These are phyloP conservation scores for Catocala fraxini DNA, from an alignment of 2,888 invertebrate species.

Conservation along the genomic window DNA sequence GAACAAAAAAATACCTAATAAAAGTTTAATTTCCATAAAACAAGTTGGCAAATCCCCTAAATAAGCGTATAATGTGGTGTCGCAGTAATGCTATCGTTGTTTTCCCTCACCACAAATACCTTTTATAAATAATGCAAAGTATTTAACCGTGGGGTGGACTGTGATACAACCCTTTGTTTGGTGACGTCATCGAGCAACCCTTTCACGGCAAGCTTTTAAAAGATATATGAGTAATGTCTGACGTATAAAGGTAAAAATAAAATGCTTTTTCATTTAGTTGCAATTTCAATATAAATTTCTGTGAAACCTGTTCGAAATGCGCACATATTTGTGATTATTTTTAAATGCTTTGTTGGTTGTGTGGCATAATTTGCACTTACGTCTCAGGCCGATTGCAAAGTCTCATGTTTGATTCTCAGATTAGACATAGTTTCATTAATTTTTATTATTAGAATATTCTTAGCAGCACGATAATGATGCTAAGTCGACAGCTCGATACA, in stretches of 20 bases:
- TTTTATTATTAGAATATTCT: too few relatives aligned
- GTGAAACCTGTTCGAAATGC: not conserved
- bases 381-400: too few relatives aligned
- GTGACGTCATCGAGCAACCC: conserved; percentile 29
- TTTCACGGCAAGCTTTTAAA: not conserved
- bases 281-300: not conserved
- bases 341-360: not conserved
- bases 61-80: not conserved
- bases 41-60: not conserved
- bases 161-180: conserved; percentile 4
- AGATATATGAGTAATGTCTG: conserved; percentile 1
- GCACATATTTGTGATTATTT: not conserved
- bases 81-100: not conserved
- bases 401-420: too few relatives aligned
- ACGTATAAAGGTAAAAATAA: not conserved
- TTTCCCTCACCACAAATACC: conserved; percentile 13
- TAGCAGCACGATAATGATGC: too few relatives aligned
- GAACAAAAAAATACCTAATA: not conserved
- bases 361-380: too few relatives aligned
- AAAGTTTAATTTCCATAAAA: not conserved
- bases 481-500: too few relatives aligned
- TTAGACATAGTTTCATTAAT: too few relatives aligned
- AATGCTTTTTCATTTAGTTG: not conserved
- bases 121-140: conserved; percentile 31
- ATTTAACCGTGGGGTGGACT: conserved; percentile 21